phyloP scores from a whole-genome alignment of 2,888 invertebrate species.

The Pterostichus madidus region DNA sequence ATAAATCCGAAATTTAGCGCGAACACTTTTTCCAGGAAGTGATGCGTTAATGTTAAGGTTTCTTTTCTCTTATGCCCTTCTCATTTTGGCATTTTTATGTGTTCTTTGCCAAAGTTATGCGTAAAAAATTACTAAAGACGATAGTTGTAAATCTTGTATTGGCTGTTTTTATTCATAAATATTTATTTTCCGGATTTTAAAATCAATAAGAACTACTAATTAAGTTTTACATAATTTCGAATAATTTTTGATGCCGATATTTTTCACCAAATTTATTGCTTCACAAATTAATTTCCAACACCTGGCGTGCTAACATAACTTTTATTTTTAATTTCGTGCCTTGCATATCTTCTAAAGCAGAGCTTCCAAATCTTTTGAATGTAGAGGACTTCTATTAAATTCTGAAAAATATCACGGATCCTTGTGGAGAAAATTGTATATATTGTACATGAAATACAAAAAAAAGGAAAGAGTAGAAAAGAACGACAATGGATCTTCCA shows the following conservation, averaged over 20 bases:
- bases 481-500: too few relatives aligned
- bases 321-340: too few relatives aligned
- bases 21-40: conserved; percentile 37
- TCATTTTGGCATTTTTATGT: neutral
- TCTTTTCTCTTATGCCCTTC: conserved; percentile 18
- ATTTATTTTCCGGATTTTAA: conserved; percentile 5
- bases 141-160: conserved; percentile 18
- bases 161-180: neutral
- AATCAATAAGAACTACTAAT: neutral
- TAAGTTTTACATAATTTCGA: neutral
- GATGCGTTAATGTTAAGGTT: conserved; percentile 1
- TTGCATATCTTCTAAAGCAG: too few relatives aligned
- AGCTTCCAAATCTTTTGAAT: too few relatives aligned
- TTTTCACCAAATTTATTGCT: too few relatives aligned
- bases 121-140: conserved; percentile 26
- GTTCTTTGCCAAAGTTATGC: conserved; percentile 29
- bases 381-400: too few relatives aligned
- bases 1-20: conserved; percentile 53
- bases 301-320: too few relatives aligned
- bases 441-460: too few relatives aligned
- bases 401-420: too few relatives aligned
- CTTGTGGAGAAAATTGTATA: too few relatives aligned
- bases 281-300: too few relatives aligned
- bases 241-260: neutral
- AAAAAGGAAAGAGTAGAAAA: too few relatives aligned